These are phyloP conservation scores for Drosophila subpulchrella DNA, from an alignment of 1,140 invertebrate genomes.

Conservation along the genomic window DNA sequence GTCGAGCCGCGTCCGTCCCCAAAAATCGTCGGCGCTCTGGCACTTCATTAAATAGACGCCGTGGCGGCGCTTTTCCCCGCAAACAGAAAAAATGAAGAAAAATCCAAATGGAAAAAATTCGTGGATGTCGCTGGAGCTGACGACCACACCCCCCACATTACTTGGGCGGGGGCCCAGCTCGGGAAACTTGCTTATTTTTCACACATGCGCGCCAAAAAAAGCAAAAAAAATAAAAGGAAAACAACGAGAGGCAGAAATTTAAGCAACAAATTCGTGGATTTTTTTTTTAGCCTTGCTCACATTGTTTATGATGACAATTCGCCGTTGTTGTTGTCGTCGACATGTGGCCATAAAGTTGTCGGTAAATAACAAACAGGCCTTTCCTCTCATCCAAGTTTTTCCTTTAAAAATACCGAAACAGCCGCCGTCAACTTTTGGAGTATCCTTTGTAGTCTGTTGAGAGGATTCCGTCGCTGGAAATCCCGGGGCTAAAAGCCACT, in stretches of 20 bases:
- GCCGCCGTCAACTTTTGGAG: constrained; percentile 13
- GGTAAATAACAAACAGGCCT: constrained; percentile 79
- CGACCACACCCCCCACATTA: constrained; percentile 70
- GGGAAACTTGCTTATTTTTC: constrained; percentile 71
- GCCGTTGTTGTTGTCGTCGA: constrained; percentile 54
- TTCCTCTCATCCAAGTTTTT: constrained; percentile 18
- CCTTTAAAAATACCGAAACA: constrained; percentile 18
- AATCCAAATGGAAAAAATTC: constrained; percentile 35
- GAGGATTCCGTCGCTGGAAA: constrained; percentile 26
- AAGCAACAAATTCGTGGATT: constrained; percentile 66
- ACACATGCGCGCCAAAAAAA: constrained; percentile 68
- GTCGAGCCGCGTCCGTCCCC: constrained; percentile 15
- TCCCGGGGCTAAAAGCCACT: constrained; percentile 16
- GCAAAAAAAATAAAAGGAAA: constrained; percentile 17
- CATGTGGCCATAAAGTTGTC: constrained; percentile 80
- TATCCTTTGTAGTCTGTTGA: constrained; percentile 15
- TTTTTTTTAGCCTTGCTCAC: constrained; percentile 29
- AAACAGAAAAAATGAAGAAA: constrained; percentile 23
- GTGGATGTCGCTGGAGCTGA: constrained; percentile 26
- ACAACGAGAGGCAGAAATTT: constrained; percentile 28
- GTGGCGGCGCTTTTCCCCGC: constrained; percentile 65
- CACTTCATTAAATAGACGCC: constrained; percentile 80
- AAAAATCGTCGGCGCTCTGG: constrained; percentile 47
- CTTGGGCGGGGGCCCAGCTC: constrained; percentile 17
- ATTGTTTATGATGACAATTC: constrained; percentile 79